Evolutionary conservation across 30 jellyfish, hydroid and myxozoan genomes (phyloP), one percentile per base, ranked within the genome.

Genomic region (Nemopilema nomurai): DNA sequence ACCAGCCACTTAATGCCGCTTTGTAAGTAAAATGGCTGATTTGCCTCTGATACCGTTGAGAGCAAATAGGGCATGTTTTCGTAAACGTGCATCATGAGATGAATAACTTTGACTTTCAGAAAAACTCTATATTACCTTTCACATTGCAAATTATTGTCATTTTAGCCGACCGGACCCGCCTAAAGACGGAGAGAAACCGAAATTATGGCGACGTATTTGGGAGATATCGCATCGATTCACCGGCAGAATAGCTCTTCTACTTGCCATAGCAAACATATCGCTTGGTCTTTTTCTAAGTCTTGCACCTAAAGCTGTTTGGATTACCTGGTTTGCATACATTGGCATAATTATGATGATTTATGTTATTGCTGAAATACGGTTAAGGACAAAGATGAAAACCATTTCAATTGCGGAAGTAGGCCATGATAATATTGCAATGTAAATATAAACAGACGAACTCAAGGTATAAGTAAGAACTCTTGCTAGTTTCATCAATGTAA

Each of bases 1-100:
- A 76, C 49, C 96, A 89, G 76, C 96, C 96, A 13, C 88, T 89
- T 76, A 89, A 89, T 76, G 96, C 96, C 24, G 77, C 79, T 13
- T 76, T 89, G 93, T 85, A 49, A 85, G 93, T 75, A 24, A 32
- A n/a, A n/a, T n/a, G n/a, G n/a, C n/a, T n/a, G n/a, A n/a, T n/a
- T n/a, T n/a, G n/a, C n/a, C n/a, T n/a, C n/a, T n/a, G n/a, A n/a
- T n/a, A n/a, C n/a, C n/a, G n/a, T n/a, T n/a, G n/a, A n/a, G n/a
- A n/a, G n/a, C n/a, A 23, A 0, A 67, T 32, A n/a, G 23, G 51
- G 51, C 76, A 0, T 67, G 21, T 0, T 23, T 67, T 32, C 33
- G 21, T 1, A n/a, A n/a, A n/a, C n/a, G n/a, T n/a, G n/a, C n/a
- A n/a, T n/a, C n/a, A n/a, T n/a, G n/a, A n/a, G n/a, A n/a, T n/a